phyloP scores from a whole-genome alignment of 2,113 vertebrate genomes.

The Thunnus maccoyii region DNA sequence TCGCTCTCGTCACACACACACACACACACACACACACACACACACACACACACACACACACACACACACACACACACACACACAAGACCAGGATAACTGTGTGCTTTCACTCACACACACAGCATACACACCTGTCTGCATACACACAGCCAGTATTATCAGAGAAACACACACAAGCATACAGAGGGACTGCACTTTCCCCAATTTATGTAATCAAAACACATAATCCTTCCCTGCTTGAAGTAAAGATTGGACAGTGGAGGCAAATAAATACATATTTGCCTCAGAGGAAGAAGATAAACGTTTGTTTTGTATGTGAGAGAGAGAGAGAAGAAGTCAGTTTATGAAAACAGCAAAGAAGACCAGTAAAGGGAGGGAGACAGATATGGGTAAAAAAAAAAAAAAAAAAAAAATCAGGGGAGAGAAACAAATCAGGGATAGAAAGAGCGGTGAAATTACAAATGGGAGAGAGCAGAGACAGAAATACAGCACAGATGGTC shows the following conservation, averaged over 20 bases:
- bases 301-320: slow-evolving; percentile 25
- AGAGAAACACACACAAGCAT: background rate
- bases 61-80: too few relatives aligned
- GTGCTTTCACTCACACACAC: background rate
- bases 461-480: slow-evolving; percentile 32
- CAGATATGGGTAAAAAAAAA: background rate
- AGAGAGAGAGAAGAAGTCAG: background rate
- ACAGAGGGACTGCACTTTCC: slow-evolving; percentile 3
- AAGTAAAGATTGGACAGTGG: slow-evolving; percentile 26
- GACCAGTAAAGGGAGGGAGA: background rate
- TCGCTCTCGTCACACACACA: background rate
- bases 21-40: too few relatives aligned
- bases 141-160: slow-evolving; percentile 1
- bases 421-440: slow-evolving; percentile 28
- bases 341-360: slow-evolving; percentile 5
- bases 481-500: slow-evolving; percentile 26
- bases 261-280: slow-evolving; percentile 23
- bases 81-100: background rate
- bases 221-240: slow-evolving; percentile 11
- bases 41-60: background rate
- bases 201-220: slow-evolving; percentile 31
- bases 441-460: background rate
- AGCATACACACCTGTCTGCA: background rate
- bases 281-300: slow-evolving; percentile 27
- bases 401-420: slow-evolving; percentile 18